Base-by-base conservation (phyloP, 2,888 invertebrate genomes). In the Carpatolechia fugitivella region DNA sequence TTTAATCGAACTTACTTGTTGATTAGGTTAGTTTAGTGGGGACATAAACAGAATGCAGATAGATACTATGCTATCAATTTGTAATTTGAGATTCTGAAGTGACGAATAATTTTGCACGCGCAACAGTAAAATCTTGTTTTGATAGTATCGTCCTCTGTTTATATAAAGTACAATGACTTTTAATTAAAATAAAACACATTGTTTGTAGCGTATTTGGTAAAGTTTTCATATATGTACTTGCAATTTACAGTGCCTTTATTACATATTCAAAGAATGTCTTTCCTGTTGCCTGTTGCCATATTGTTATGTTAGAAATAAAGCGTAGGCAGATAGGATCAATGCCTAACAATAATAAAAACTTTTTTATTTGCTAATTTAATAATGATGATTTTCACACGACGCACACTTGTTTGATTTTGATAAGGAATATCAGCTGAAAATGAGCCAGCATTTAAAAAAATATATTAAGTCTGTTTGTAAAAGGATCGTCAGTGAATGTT, bases 131-230 rank as follows among this genome's bases (percentile, higher is more conserved):
- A 24, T 24, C 3, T n/a, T 24, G 24, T 24, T 11, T 33, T 33
- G 2, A 33, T 33, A n/a, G 33, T 24, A 24, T 24, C 33, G 16
- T 20, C 44, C 24, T 29, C 36, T 47, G 46, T 53, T 48, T 48
- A 53, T 46, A 13, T 20, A 18, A 8, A 40, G 51, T 52, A 41
- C 52, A 41, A 52, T 40, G 52, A 31, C 52, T 52, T 52, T 52
- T 41, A 40, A 38, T n/a, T 50, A 4, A 38, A 51, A 41, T 41
- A 24, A 24, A 24, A 3, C 3, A 24, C 6, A 24, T 24, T 24
- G 6, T 24, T n/a, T 24, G 24, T 24, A 24, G 24, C 6, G 24
- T 6, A 24, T 24, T 24, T 24, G 24, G 24, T 24, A 24, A 24
- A 24, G 24, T 6, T 24, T 6, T 24, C 6, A 24, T 24, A 24